Base-by-base conservation (phyloP, 2,888 invertebrate species). In the Mythimna lalbum region DNA sequence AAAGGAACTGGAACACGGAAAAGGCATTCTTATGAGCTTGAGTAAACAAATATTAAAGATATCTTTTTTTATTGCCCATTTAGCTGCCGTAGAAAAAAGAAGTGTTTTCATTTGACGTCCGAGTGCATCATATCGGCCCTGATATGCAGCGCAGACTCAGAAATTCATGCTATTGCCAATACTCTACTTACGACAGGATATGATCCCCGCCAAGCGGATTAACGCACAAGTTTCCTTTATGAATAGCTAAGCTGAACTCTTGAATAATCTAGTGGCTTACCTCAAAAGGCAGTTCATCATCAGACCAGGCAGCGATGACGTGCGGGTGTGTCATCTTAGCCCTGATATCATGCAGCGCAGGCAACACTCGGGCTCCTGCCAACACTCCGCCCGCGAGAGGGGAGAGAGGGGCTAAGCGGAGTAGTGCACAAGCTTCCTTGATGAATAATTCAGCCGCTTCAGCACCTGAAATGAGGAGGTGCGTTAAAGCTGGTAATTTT, bases 221-320 rank as follows among this genome's bases (percentile, higher is more conserved):
- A 43, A 17, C 43, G 5, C 14, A 17, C 17, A 19, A 6, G 43
- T 17, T 43, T 19, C 17, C 43, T 43, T 2, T 43, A 14, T 17
- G 17, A 43, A 17, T 6, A 43, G 43, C 17, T 43, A 6, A 43
- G 43, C 17, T 43, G 17, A 43, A 17, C 17, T 43, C 52, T 52
- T 23, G 23, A 1, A 52, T 23, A 23, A 5, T 52, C 5, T 6
- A 33, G 12, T 53, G 31, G n/a, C 27, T 73, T 67, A 94, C 95
- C 93, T 95, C 95, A 0, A 99, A 98, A 5, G 99, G 99, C 89
- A 99, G 96, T 96, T 99, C 99, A 92, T 99, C 99, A 89, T 98
- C 98, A 87, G 97, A 98, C 99, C 99, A 99, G 86, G 99, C 99
- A 66, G 98, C 98, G 64, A 98, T 97, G 59, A 99, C 99, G 88